Evolutionary conservation across 37 sponge, comb jelly and placozoan genomes (phyloP), one percentile per base, ranked within the genome.

Genomic region (Crambe crambe): DNA sequence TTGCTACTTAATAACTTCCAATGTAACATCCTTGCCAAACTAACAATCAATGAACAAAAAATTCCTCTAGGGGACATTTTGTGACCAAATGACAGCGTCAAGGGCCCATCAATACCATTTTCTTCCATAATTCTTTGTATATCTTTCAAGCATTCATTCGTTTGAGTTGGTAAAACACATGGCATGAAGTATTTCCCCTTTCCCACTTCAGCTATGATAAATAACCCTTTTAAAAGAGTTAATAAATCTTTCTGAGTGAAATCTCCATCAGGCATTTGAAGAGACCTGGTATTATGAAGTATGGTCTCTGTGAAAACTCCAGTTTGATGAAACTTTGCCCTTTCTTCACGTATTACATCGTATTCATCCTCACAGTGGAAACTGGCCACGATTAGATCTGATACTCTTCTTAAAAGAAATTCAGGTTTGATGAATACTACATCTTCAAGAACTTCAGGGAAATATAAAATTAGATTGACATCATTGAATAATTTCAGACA

Each of bases 361-460:
- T 18, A 4, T 10, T 17, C 25, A 35, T 68, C 38, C 31, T 68
- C 38, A 68, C 69, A 68, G 6, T 68, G 34, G 31, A 68, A 68
- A 18, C 69, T 68, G 6, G 37, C 39, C 6, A 36, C 69, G 4
- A 68, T 68, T 2, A 68, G 25, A 18, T 68, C 9, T 4, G 69
- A 36, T 10, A 68, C 39, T 36, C 31, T 68, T 31, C 31, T 35
- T 15, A 68, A 68, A 36, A 68, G 69, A 35, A 68, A 68, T 36
- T 68, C 69, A 21, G 69, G 69, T 37, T 31, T 37, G 31, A 25
- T 31, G 69, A 68, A 68, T 6, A 68, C 38, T 36, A 68, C 39
- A 36, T 68, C 69, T 8, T 32, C 34, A 9, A 68, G 39, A 20
- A 68, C 31, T 25, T 29, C 20, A 18, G 69, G 38, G 31, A 36